Percentiles rank a stretch among this genome's conserved stretches.
phyloP scores from a whole-genome alignment of 2,797 vertebrate genomes.

The Poeciliopsis presidionis region DNA sequence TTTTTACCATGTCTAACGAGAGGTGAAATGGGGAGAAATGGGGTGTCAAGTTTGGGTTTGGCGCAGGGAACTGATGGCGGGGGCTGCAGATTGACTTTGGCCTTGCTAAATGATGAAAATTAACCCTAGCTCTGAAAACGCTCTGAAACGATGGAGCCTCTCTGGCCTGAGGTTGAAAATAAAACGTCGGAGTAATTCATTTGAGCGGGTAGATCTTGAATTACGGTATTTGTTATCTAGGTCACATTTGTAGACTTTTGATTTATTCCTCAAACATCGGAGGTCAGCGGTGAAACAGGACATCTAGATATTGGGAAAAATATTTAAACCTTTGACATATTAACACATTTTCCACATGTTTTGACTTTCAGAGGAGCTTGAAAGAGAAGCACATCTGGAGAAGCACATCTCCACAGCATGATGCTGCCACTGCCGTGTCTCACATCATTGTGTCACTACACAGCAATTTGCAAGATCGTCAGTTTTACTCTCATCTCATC shows the following conservation, averaged over 20 bases:
- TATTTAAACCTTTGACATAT: background rate
- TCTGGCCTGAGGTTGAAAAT: constrained; percentile 20
- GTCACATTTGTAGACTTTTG: constrained; percentile 8
- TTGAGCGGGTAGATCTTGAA: constrained; percentile 27
- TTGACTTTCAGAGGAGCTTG: background rate
- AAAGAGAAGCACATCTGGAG: background rate
- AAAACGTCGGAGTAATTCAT: constrained; percentile 27
- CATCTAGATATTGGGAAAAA: background rate
- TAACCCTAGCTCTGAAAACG: constrained; percentile 36
- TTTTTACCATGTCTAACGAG: constrained; percentile 39
- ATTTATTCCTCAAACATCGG: background rate
- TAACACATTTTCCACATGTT: background rate
- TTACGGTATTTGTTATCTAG: constrained; percentile 6
- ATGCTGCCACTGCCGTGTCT: background rate
- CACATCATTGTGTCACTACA: background rate
- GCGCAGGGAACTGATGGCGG: constrained; percentile 39
- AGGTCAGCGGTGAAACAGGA: background rate
- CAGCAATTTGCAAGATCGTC: background rate
- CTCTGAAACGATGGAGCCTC: constrained; percentile 35
- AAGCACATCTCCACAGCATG: background rate
- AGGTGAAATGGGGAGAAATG: constrained; percentile 49
- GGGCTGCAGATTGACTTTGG: constrained; percentile 32
- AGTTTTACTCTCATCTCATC: background rate
- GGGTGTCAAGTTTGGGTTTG: constrained; percentile 32
- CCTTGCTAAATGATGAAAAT: constrained; percentile 58